Base-by-base conservation (phyloP, 2,888 invertebrate species). In the Lasioglossum villosulum region DNA sequence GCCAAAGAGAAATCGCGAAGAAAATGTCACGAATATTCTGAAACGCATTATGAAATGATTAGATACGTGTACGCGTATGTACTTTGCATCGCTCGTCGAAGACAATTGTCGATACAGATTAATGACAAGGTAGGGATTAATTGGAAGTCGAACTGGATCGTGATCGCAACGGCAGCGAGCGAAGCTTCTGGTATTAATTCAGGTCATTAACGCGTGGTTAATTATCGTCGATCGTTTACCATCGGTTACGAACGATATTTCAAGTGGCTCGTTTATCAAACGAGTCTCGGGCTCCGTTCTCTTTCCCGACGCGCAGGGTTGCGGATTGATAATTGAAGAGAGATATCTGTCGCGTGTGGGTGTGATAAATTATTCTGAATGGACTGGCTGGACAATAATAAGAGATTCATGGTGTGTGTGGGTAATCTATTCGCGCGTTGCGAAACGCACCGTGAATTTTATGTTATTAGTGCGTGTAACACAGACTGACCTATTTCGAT, bases 281-380 rank as follows among this genome's bases (percentile, higher is more conserved):
- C 52, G n/a, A 42, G 71, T 19, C 27, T 72, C 42, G 23, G 8
- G 59, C 12, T 59, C 27, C 75, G 30, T 71, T 76, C 74, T 72
- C 73, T 83, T 79, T 72, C 71, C 63, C 42, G 37, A 52, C 59
- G 74, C n/a, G 39, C 27, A 23, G 27, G n/a, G 71, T 78, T 71
- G 75, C 71, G 76, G 80, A 82, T 82, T 82, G 81, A 88, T 86
- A 78, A 86, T 86, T 80, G 72, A 27, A 30, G 56, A 63, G 71
- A 86, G 77, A 80, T 83, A 80, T 72, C 59, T 70, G 78, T n/a
- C 66, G 73, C 68, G 81, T 66, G 87, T 87, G 86, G 86, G 87
- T 84, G 87, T 87, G 80, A 87, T 84, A 86, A 87, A 86, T 87
- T 84, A 75, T 75, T 63, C 81, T 70, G 52, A 27, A 37, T 59